Base-by-base conservation (phyloP, 2,888 invertebrate genomes). In the Phlogophora meticulosa region DNA sequence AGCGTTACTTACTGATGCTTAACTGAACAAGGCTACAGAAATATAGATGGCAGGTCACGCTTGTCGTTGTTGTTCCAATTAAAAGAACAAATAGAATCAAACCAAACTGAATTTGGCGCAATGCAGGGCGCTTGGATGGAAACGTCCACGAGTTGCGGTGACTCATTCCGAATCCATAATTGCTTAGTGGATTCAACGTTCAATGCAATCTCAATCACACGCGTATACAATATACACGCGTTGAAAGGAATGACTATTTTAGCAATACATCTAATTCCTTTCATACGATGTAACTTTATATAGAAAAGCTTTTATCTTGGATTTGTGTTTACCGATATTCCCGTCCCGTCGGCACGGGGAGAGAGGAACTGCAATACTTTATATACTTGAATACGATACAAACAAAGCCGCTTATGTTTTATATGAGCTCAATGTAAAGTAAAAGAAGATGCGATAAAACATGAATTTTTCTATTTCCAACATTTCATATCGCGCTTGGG, bases 91-190 rank as follows among this genome's bases (percentile, higher is more conserved):
- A 91, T 90, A 89, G 82, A 90, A 90, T 87, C 87, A 90, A 90
- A 90, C 88, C 87, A 87, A 91, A 89, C 87, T 85, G 87, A 91
- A 89, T 92, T 92, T 94, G 94, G 92, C 93, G 94, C 94, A 94
- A 92, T 94, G 94, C 94, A 94, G 94, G 92, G 92, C 88, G 90
- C 84, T 87, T 87, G 87, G 88, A 86, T 91, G 85, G 86, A 89
- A 91, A 88, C 88, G 85, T 91, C 86, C 91, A 91, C 90, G 85
- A 89, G 86, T 88, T 88, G 89, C 90, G 90, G 89, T 90, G 89
- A 91, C 89, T 91, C 90, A 91, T 91, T 92, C 87, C 83, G 81
- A 90, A 91, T 88, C 86, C 86, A 88, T 91, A 91, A 92, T 91
- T 92, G 90, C 86, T 90, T 87, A 86, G 82, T 85, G 83, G 81